A percentile compares a stretch with the other conserved stretches of the same genome.
phyloP scores from a whole-genome alignment of 2,797 vertebrate species.

The Mycteria americana region DNA sequence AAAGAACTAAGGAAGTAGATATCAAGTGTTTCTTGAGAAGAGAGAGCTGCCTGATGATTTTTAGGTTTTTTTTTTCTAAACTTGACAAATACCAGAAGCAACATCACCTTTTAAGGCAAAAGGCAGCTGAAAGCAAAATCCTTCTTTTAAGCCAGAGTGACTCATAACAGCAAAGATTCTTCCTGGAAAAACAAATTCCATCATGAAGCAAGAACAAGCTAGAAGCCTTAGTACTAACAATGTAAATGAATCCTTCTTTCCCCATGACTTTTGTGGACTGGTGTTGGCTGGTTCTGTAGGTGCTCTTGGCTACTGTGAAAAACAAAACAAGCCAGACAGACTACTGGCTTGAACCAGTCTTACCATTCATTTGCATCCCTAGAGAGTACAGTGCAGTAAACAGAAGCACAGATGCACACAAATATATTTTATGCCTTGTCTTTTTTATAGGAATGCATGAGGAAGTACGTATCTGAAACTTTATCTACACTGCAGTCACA shows the following conservation, averaged over 20 bases:
- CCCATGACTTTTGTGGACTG: background rate
- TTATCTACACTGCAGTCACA: background rate
- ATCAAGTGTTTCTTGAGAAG: background rate
- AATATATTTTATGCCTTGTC: background rate
- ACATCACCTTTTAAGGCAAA: conserved; percentile 59
- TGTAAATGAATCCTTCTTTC: background rate
- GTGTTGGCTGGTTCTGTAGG: background rate
- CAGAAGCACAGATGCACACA: background rate
- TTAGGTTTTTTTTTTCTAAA: background rate
- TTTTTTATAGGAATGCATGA: background rate
- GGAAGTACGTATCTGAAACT: background rate
- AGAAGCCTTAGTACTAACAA: background rate
- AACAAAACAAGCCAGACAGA: background rate
- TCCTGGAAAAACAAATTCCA: conserved; percentile 42
- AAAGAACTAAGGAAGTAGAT: background rate
- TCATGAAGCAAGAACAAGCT: background rate
- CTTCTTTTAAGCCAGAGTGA: conserved; percentile 43
- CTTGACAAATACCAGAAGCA: conserved; percentile 30
- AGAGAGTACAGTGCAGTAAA: background rate
- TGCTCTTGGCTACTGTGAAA: background rate
- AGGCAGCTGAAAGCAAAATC: conserved; percentile 38
- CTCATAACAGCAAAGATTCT: conserved; percentile 23
- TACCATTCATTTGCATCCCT: background rate
- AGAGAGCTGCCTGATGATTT: background rate
- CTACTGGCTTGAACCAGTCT: background rate